phyloP scores from a whole-genome alignment of 2,797 vertebrate species.

The Enteromius anoplus region DNA sequence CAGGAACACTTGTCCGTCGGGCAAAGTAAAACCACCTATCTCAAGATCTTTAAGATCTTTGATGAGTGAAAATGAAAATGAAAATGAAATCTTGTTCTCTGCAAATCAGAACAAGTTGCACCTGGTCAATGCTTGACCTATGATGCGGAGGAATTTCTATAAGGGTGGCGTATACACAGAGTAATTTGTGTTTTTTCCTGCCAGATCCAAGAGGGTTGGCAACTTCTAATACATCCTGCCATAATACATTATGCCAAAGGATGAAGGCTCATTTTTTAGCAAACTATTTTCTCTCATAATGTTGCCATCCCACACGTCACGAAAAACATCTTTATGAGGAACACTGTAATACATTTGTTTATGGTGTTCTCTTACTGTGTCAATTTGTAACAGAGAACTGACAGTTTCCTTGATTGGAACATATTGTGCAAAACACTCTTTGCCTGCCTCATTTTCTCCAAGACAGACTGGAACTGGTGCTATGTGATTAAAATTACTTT shows the following conservation, averaged over 20 bases:
- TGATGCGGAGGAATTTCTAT: not conserved
- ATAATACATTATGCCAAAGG: too few species aligned
- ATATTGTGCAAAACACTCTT: not conserved
- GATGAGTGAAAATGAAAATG: not conserved
- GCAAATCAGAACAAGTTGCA: not conserved
- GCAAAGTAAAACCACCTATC: not conserved
- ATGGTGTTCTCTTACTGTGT: not conserved
- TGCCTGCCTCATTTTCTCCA: not conserved
- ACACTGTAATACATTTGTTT: not conserved
- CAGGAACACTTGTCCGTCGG: not conserved
- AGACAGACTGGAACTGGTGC: not conserved
- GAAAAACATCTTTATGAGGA: not conserved
- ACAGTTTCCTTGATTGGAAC: not conserved
- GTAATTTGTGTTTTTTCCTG: not conserved
- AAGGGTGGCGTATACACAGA: not conserved
- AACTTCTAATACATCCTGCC: not conserved
- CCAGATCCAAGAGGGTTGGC: not conserved
- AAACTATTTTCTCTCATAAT: too few species aligned
- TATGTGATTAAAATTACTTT: not conserved
- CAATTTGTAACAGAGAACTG: not conserved
- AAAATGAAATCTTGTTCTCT: not conserved
- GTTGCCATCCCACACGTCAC: not conserved
- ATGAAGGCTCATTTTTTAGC: not conserved
- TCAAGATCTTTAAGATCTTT: not conserved
- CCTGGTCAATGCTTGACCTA: not conserved